Conservation (phyloP, 2,113 vertebrate species). For the Malurus elegans region DNA sequence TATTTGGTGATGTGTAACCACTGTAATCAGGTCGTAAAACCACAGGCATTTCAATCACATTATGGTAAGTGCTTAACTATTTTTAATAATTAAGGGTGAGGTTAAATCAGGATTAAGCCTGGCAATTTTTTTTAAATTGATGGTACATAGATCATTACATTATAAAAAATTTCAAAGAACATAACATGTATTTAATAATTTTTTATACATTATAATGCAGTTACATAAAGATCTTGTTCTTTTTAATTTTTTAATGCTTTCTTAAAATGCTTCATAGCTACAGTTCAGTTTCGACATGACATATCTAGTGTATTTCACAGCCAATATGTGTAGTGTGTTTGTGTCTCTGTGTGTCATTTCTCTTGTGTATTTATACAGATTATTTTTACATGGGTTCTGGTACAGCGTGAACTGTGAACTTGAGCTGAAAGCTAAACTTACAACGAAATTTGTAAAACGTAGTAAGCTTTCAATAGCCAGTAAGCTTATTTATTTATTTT, state of each 20-base stretch:
- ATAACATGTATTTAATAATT: constrained; percentile 22
- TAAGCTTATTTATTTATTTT: constrained; percentile 22
- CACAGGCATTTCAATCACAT: constrained; percentile 99
- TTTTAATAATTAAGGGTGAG: constrained; percentile 71
- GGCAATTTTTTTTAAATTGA: constrained; percentile 49
- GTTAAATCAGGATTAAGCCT: constrained; percentile 70
- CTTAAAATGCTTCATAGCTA: background rate
- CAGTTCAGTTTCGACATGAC: background rate
- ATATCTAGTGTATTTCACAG: background rate
- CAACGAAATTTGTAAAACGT: background rate
- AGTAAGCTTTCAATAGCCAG: background rate
- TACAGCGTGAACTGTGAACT: background rate
- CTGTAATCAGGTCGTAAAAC: constrained; percentile 98
- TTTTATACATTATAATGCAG: background rate
- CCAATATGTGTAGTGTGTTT: background rate
- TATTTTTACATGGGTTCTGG: background rate
- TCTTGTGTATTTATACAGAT: background rate
- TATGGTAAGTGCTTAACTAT: constrained; percentile 88
- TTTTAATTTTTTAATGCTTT: constrained; percentile 6
- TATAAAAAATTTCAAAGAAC: constrained; percentile 33
- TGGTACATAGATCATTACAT: constrained; percentile 32
- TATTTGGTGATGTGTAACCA: constrained; percentile 99
- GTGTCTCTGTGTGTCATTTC: background rate
- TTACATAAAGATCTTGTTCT: background rate
- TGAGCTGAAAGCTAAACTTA: background rate